A percentile compares a stretch with the other conserved stretches of the same genome.
Conservation (phyloP, 1,140 invertebrate genomes). For the Acyrthosiphon pisum region DNA sequence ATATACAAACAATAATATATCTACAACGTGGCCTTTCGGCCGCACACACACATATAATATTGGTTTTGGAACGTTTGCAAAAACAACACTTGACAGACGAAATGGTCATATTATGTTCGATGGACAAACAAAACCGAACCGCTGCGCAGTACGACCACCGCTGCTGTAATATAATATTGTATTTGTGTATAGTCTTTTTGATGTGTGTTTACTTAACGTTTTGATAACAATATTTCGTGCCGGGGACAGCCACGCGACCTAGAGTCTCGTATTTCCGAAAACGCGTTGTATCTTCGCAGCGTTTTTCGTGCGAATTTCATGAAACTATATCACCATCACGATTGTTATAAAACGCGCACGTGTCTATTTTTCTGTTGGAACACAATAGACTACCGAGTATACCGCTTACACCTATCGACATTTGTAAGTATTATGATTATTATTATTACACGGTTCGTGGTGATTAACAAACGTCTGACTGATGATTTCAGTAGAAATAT, state of each 20-base stretch:
- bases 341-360: neutral
- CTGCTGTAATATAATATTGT: neutral
- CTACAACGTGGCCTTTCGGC: neutral
- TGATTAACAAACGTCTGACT: neutral
- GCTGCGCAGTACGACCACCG: neutral
- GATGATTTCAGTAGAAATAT: neutral
- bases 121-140: neutral
- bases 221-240: neutral
- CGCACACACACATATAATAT: neutral
- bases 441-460: neutral
- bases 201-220: neutral
- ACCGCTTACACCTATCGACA: neutral
- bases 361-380: neutral
- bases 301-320: neutral
- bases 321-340: neutral
- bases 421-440: neutral
- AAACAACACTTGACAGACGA: constrained; percentile 6
- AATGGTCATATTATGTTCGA: neutral
- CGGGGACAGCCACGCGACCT: neutral
- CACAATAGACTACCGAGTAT: neutral
- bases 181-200: neutral
- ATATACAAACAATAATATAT: neutral
- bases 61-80: constrained; percentile 6
- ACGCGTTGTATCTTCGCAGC: neutral
- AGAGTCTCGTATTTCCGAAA: neutral